Percentiles rank a stretch among this genome's conserved stretches.
Conservation (phyloP, 2,888 invertebrate species). For the Tetranychus piercei region DNA sequence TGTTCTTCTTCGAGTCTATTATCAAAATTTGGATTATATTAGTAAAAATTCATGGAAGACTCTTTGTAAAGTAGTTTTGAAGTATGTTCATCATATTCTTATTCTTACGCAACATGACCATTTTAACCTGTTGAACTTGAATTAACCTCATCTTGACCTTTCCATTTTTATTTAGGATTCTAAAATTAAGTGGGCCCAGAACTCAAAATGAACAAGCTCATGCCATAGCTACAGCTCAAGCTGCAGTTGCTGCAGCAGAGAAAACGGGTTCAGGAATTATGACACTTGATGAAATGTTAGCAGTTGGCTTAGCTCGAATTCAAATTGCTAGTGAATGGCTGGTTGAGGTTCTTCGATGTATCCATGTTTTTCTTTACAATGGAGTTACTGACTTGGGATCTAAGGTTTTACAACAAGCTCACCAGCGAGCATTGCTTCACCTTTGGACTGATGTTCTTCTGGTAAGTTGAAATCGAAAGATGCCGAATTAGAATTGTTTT, state of each 20-base stretch:
- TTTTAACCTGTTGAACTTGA: neutral
- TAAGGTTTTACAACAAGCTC: conserved; percentile 72
- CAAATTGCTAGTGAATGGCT: conserved; percentile 42
- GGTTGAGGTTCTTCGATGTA: conserved; percentile 67
- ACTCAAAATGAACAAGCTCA: neutral
- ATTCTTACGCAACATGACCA: neutral
- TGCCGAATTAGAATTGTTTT: neutral
- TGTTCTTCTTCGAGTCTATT: conserved; percentile 67
- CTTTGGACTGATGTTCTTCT: conserved; percentile 69
- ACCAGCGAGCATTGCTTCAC: conserved; percentile 72
- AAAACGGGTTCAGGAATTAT: neutral
- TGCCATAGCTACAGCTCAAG: neutral
- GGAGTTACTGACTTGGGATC: conserved; percentile 64
- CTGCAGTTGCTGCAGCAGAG: neutral
- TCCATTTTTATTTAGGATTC: neutral
- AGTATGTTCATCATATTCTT: neutral
- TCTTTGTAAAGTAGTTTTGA: conserved; percentile 28
- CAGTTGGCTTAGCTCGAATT: neutral
- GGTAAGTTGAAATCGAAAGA: conserved; percentile 40
- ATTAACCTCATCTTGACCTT: neutral
- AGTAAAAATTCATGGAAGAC: conserved; percentile 36
- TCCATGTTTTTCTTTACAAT: conserved; percentile 79
- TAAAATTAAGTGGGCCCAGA: neutral
- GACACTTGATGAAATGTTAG: neutral
- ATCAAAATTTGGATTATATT: conserved; percentile 59